Evolutionary conservation across 2,888 invertebrate species (phyloP).

Genomic region (Kryphioiulus occultus): DNA sequence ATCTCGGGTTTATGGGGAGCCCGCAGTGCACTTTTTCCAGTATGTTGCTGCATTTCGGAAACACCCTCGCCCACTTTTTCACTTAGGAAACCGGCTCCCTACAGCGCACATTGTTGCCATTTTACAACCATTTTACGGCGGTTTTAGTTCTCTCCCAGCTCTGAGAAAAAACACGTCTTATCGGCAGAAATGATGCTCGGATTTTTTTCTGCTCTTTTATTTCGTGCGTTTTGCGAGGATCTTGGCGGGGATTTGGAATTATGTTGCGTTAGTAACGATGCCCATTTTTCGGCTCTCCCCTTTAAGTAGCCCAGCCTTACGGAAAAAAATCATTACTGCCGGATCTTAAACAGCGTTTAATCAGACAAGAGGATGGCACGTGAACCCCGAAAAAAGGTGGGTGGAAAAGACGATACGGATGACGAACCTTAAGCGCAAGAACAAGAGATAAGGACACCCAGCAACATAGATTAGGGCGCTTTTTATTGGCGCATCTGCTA

Average conservation of each 20-base stretch:
- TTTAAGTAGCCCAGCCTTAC: neutral
- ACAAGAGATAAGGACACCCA: conserved; percentile 37
- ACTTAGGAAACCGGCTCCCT: neutral
- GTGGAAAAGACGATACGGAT: neutral
- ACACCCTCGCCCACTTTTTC: neutral
- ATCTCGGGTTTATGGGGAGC: neutral
- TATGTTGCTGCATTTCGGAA: neutral
- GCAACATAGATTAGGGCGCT: conserved; percentile 17
- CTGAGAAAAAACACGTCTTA: neutral
- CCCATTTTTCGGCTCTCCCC: neutral
- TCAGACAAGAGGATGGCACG: conserved; percentile 10
- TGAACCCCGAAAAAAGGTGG: neutral
- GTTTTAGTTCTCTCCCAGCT: neutral
- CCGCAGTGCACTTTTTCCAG: neutral
- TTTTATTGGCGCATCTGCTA: conserved; percentile 39
- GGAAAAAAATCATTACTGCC: neutral
- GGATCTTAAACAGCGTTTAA: neutral
- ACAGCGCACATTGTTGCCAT: neutral
- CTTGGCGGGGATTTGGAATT: neutral
- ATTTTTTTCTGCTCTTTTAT: neutral
- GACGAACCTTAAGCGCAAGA: conserved; percentile 3
- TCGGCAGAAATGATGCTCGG: neutral
- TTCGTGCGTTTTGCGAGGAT: neutral
- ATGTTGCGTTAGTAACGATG: neutral
- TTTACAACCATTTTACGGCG: neutral